These are phyloP conservation scores for Zeus faber DNA, from an alignment of 2,113 vertebrate genomes.

Conservation along the genomic window DNA sequence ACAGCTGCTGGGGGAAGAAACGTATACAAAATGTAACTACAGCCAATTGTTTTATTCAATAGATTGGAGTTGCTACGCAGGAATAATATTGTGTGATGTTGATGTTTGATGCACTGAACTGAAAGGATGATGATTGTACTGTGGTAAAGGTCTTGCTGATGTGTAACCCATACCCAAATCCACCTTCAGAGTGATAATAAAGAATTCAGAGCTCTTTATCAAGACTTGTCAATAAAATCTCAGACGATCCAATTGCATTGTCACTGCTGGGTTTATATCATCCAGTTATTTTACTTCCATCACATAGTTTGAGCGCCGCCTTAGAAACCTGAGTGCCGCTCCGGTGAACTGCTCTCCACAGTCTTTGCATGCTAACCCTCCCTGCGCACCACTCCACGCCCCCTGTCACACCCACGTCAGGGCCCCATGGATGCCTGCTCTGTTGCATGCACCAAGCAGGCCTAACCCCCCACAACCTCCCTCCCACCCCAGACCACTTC, in stretches of 20 bases:
- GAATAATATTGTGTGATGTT: too few species aligned
- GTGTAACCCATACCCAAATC: too few species aligned
- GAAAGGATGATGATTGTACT: too few species aligned
- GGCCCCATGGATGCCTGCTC: conserved; percentile 78
- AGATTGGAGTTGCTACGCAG: too few species aligned
- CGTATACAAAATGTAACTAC: too few species aligned
- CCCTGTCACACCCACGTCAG: too few species aligned
- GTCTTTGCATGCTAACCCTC: conserved; percentile 84
- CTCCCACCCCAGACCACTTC: too few species aligned
- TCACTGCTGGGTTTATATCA: background rate
- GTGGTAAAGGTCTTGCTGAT: too few species aligned
- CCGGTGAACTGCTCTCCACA: conserved; percentile 67
- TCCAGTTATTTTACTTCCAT: background rate
- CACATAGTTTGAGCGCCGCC: background rate
- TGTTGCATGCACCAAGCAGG: conserved; percentile 83
- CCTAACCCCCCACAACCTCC: conserved; percentile 48
- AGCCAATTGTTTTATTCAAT: background rate
- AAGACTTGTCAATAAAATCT: background rate
- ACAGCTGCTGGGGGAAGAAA: background rate
- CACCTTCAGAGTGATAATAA: background rate
- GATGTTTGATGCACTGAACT: too few species aligned
- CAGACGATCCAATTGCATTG: background rate
- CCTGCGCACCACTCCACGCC: conserved; percentile 36
- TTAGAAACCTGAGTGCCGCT: background rate
- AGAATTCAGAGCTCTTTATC: background rate